Evolutionary conservation across 2,113 vertebrate species (phyloP).

Genomic region (Cathartes aura): DNA sequence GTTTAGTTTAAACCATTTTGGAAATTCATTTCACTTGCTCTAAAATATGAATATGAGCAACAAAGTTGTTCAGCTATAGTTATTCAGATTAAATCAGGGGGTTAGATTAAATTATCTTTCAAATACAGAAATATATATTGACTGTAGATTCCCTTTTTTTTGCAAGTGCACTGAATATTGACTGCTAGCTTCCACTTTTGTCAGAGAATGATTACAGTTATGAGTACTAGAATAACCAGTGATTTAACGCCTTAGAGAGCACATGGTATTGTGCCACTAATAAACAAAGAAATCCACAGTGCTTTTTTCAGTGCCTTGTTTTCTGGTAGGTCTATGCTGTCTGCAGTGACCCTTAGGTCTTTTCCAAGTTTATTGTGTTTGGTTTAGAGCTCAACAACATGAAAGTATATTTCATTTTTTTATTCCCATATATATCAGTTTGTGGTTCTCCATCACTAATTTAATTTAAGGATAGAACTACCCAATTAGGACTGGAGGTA

Average conservation of each 20-base stretch:
- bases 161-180: neutral
- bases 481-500: neutral
- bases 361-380: neutral
- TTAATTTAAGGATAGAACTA: neutral
- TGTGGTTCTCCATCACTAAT: neutral
- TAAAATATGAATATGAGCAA: neutral
- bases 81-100: neutral
- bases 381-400: neutral
- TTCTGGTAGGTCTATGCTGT: neutral
- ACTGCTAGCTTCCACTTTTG: neutral
- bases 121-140: neutral
- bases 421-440: neutral
- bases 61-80: neutral
- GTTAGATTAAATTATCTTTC: neutral
- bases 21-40: neutral
- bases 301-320: neutral
- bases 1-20: neutral
- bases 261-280: neutral
- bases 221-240: neutral
- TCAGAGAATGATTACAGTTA: neutral
- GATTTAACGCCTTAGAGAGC: neutral
- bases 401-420: neutral
- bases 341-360: neutral
- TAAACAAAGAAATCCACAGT: neutral
- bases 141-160: neutral